Conservation (phyloP, 2,888 invertebrate genomes). For the Pseudanteris insignis region DNA sequence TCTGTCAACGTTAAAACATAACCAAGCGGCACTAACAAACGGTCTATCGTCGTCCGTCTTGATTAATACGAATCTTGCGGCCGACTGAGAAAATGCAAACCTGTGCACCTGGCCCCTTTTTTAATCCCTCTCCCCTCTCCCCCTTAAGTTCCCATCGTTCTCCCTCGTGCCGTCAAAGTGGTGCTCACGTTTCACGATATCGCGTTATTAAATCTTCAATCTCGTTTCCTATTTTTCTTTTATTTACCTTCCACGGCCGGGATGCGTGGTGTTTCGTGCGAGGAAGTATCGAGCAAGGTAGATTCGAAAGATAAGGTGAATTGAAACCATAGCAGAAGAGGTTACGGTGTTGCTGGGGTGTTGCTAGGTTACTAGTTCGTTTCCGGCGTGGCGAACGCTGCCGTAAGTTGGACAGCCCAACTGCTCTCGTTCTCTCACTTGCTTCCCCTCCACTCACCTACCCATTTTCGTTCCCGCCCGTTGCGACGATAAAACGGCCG, state of each 20-base stretch:
- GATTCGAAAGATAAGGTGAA: slow-evolving; percentile 61
- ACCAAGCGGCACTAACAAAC: slow-evolving; percentile 6
- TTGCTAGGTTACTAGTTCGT: slow-evolving; percentile 63
- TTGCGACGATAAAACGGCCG: slow-evolving; percentile 45
- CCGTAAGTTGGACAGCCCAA: slow-evolving; percentile 44
- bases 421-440: too few species aligned
- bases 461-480: too few species aligned
- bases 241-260: slow-evolving; percentile 38
- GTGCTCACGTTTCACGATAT: slow-evolving; percentile 25
- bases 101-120: too few species aligned
- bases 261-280: slow-evolving; percentile 33
- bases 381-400: slow-evolving; percentile 49
- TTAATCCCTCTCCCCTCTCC: too few species aligned
- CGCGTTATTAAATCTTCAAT: slow-evolving; percentile 40
- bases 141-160: too few species aligned
- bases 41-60: background rate
- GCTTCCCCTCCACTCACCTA: too few species aligned
- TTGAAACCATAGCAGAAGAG: slow-evolving; percentile 57
- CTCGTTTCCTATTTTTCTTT: slow-evolving; percentile 39
- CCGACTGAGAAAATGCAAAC: too few species aligned
- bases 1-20: slow-evolving; percentile 2
- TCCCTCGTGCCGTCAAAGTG: slow-evolving; percentile 9
- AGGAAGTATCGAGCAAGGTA: slow-evolving; percentile 49
- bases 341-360: slow-evolving; percentile 57
- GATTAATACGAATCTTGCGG: slow-evolving; percentile 5